phyloP scores from a whole-genome alignment of 2,797 vertebrate species.

The Scleropages formosus region DNA sequence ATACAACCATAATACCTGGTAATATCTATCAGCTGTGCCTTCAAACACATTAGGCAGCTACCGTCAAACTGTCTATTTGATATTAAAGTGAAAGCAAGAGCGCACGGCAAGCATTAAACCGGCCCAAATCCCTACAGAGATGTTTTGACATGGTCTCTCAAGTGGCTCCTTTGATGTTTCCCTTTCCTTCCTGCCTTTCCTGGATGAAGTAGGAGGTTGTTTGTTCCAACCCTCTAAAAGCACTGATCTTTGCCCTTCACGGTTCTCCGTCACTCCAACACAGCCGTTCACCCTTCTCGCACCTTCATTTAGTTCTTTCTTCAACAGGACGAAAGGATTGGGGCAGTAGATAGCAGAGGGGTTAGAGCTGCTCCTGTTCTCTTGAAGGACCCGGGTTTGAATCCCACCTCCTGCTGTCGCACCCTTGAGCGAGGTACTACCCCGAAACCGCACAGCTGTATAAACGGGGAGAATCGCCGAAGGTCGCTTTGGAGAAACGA shows the following conservation, averaged over 20 bases:
- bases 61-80: constrained; percentile 9
- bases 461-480: no score
- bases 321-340: no score
- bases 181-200: neutral
- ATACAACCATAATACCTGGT: neutral
- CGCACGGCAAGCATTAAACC: constrained; percentile 3
- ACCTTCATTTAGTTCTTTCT: no score
- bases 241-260: constrained; percentile 20
- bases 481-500: no score
- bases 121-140: neutral
- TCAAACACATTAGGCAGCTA: neutral
- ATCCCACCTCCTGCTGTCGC: no score
- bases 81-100: neutral
- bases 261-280: constrained; percentile 25
- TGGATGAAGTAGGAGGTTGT: constrained; percentile 24
- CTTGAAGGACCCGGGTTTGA: no score
- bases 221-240: constrained; percentile 19
- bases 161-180: constrained; percentile 28
- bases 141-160: constrained; percentile 33
- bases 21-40: constrained; percentile 3
- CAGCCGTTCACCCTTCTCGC: neutral
- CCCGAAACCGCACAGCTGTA: no score
- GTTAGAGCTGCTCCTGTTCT: no score
- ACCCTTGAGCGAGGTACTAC: no score
- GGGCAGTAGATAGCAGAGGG: no score